phyloP scores from a whole-genome alignment of 1,140 invertebrate species.

The Micrasema minimum region DNA sequence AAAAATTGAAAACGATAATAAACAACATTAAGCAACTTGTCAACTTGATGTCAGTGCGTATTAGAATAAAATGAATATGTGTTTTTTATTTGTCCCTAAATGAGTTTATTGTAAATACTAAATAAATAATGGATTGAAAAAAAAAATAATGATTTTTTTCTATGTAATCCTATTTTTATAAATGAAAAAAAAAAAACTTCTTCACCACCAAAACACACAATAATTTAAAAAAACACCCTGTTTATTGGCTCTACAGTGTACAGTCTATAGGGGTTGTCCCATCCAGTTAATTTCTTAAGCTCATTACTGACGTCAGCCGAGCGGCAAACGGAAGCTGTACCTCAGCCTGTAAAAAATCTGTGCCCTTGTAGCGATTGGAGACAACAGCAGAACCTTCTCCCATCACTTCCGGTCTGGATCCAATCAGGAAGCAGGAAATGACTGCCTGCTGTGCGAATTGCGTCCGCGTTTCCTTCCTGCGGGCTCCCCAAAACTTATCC shows the following conservation, averaged over 20 bases:
- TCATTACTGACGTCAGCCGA: constrained; percentile 6
- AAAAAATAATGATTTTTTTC: too few relatives aligned
- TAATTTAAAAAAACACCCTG: too few relatives aligned
- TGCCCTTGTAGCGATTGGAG: constrained; percentile 7
- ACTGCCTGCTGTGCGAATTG: constrained; percentile 52
- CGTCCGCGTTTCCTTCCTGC: constrained; percentile 46
- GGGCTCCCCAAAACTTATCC: background rate
- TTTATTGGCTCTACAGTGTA: background rate
- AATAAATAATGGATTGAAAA: too few relatives aligned
- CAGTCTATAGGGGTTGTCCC: background rate
- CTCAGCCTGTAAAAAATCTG: constrained; percentile 8
- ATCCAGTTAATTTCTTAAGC: constrained; percentile 16
- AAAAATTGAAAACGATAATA: too few relatives aligned
- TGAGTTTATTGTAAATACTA: too few relatives aligned
- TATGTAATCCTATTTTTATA: too few relatives aligned
- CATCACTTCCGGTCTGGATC: constrained; percentile 47
- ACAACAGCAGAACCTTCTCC: constrained; percentile 31
- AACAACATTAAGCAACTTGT: too few relatives aligned
- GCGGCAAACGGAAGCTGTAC: constrained; percentile 14
- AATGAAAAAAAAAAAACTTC: too few relatives aligned
- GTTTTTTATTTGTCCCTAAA: too few relatives aligned
- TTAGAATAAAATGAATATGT: too few relatives aligned
- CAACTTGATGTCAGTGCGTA: too few relatives aligned
- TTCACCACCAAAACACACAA: too few relatives aligned
- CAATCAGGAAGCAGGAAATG: constrained; percentile 53